Base-by-base conservation (phyloP, 2,113 vertebrate genomes). In the Ctenodactylus gundi region DNA sequence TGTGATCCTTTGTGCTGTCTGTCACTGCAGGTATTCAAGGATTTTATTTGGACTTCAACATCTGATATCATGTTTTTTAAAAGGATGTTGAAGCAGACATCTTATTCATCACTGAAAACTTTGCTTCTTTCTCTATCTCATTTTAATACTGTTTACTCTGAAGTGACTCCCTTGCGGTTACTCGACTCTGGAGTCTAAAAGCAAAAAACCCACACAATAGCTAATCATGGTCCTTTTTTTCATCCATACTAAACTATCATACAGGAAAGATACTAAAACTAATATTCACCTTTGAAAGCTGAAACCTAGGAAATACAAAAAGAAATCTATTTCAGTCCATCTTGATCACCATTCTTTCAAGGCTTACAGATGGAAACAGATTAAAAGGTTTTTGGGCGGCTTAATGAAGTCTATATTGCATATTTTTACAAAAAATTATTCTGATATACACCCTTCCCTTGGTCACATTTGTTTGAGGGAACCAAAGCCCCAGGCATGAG, bases 61-160 rank as follows among this genome's bases (percentile, higher is more conserved):
- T 86, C 75, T 97, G 93, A 97, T 91, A 96, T 89, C 20, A 87
- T 67, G 49, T 46, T 93, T 96, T 96, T 92, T 91, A 95, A 95
- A 97, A 96, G 27, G n/a, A 82, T 34, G 34, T 8, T 67, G 82
- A 93, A 62, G 93, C 92, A 91, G 68, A 70, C 34, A 85, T 44
- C 82, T 87, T 93, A 93, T 93, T 12, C 62, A 58, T 68, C 83
- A 95, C 29, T 86, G 81, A 96, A 94, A 94, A 95, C 34, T 88
- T 29, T 58, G 20, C 17, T 75, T 95, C 27, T 51, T 41, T 83
- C 72, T 51, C n/a, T 36, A 21, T 58, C 39, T 65, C 81, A 58
- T 82, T 95, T 96, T 93, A 91, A 92, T 77, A 36, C 84, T 84
- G 20, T 80, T 92, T 81, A 65, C 44, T 76, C 70, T 89, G 76